phyloP scores from a whole-genome alignment of 2,888 invertebrate species.

The Caenorhabditis sp. region DNA sequence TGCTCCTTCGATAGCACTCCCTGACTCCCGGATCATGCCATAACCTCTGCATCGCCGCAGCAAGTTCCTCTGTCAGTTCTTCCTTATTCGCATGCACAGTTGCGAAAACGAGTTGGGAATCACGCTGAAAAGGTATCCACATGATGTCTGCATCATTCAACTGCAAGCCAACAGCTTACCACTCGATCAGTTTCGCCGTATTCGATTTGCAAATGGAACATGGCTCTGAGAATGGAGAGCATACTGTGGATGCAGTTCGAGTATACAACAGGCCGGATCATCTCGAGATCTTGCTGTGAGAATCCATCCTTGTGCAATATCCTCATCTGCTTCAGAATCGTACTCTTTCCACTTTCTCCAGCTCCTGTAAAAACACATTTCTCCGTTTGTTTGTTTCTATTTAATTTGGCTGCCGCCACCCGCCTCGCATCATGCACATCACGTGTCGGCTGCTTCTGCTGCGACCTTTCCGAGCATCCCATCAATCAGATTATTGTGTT shows the following conservation, averaged over 20 bases:
- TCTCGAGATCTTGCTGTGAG: slow-evolving; percentile 99
- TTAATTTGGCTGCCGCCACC: neutral
- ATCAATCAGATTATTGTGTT: neutral
- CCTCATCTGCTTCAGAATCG: slow-evolving; percentile 99
- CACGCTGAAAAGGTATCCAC: slow-evolving; percentile 74
- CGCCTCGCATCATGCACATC: neutral
- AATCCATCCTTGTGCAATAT: slow-evolving; percentile 99
- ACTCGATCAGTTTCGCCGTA: slow-evolving; percentile 98
- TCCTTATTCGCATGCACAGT: slow-evolving; percentile 83
- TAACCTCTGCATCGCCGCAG: slow-evolving; percentile 94
- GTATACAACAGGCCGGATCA: slow-evolving; percentile 99
- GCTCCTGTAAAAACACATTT: slow-evolving; percentile 87
- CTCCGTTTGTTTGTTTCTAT: neutral
- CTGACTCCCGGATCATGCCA: slow-evolving; percentile 98
- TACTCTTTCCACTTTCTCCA: slow-evolving; percentile 99
- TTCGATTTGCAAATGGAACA: slow-evolving; percentile 98
- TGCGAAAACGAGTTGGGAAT: slow-evolving; percentile 82
- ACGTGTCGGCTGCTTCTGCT: neutral
- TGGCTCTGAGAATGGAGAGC: slow-evolving; percentile 98
- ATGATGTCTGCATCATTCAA: too few species aligned
- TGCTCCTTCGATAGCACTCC: slow-evolving; percentile 98
- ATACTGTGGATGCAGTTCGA: slow-evolving; percentile 98
- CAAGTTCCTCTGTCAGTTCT: slow-evolving; percentile 81
- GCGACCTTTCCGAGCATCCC: neutral
- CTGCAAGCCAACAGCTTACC: slow-evolving; percentile 87